These are phyloP conservation scores for Zaprionus tsacasi DNA, from an alignment of 1,140 invertebrate genomes.

Conservation along the genomic window DNA sequence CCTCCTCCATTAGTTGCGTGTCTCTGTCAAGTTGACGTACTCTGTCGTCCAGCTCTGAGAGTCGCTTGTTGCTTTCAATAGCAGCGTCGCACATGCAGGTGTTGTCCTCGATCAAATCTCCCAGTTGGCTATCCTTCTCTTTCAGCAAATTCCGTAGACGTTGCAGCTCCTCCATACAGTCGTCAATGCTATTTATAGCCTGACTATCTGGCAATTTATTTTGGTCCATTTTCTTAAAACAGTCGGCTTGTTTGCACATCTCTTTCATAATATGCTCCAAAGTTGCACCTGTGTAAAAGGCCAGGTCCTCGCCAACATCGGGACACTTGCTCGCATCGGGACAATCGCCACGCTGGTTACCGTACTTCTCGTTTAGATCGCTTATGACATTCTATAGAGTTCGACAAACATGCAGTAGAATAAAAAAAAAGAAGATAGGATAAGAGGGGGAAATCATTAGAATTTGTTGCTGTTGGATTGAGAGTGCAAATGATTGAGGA, in stretches of 20 bases:
- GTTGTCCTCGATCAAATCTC: constrained; percentile 42
- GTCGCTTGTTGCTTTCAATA: constrained; percentile 39
- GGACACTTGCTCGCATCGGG: constrained; percentile 28
- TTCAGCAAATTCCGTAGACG: constrained; percentile 37
- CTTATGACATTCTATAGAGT: constrained; percentile 48
- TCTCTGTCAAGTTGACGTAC: constrained; percentile 50
- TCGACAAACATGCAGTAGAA: background rate
- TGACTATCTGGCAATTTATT: constrained; percentile 24
- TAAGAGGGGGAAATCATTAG: constrained; percentile 56
- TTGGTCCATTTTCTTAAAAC: constrained; percentile 54
- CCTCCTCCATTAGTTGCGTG: constrained; percentile 52
- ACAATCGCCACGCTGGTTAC: constrained; percentile 41
- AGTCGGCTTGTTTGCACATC: constrained; percentile 55
- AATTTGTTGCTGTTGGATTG: constrained; percentile 38
- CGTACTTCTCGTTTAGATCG: constrained; percentile 58
- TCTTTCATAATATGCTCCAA: constrained; percentile 68
- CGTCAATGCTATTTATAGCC: constrained; percentile 41
- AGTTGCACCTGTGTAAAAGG: constrained; percentile 65
- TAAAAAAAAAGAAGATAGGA: constrained; percentile 13
- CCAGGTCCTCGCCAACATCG: constrained; percentile 62
- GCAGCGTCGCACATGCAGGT: constrained; percentile 53
- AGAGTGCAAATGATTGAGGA: constrained; percentile 5
- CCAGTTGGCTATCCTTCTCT: constrained; percentile 38
- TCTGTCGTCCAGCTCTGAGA: constrained; percentile 46
- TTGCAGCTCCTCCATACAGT: constrained; percentile 46